Evolutionary conservation across 2,888 invertebrate species (phyloP), one percentile per base, ranked within the genome.

Genomic region (Panopea generosa): DNA sequence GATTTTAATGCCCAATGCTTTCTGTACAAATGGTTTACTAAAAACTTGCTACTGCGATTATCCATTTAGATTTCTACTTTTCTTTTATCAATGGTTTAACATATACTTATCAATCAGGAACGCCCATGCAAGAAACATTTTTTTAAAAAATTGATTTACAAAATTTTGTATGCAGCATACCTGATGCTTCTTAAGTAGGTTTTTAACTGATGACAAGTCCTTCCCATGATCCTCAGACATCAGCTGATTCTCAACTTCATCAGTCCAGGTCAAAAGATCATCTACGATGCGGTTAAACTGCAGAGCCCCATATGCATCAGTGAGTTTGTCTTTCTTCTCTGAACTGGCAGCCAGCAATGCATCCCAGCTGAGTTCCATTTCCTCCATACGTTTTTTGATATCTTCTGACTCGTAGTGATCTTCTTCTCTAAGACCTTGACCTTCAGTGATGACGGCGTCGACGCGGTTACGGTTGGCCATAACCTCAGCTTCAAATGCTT

Each of bases 401-500:
- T 98, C 98, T 50, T 95, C 95, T 0, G 50, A 40, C 9, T 98
- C 98, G 93, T 96, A 99, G 92, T 99, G 98, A n/a, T 96, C 95
- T 11, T 95, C 95, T 67, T 95, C 94, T 90, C 95, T 93, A 92
- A 93, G 95, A 20, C 87, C 88, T 55, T 93, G 90, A 84, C 93
- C 89, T 84, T 93, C 93, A 85, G 91, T 77, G 22, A 96, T 95
- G 0, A 98, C 96, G 45, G 96, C 95, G 73, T 96, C 96, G 0
- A 98, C 95, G 47, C 98, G 94, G 1, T 96, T 96, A 84, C 97
- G 95, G 92, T 98, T 99, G 22, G 98, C 97, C 9, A 95, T 94
- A 29, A 99, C 93, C 92, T 99, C 99, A 0, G 98, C 96, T 91
- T 99, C 98, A 92, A 99, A 99, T 0, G 98, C 98, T 0, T 96